Base-by-base conservation (phyloP, 2,113 vertebrate species). In the Pomatorhinus ruficollis region DNA sequence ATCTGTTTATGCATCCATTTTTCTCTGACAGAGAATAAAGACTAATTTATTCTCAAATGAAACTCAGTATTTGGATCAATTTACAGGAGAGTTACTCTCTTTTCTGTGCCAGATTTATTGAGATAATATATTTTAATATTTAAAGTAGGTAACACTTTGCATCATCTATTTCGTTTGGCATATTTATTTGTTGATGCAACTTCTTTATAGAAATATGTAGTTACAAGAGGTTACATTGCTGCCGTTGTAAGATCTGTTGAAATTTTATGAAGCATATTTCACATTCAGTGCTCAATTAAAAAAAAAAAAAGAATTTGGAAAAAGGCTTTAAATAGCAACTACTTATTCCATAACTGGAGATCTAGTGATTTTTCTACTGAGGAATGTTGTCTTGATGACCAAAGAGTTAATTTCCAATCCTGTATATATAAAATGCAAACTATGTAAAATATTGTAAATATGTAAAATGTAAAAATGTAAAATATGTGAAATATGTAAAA, bases 61-160 rank as follows among this genome's bases (percentile, higher is more conserved):
- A 93, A 50, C 33, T 83, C 2, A 0, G 70, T 76, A 74, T 93
- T 94, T 85, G 53, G 31, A 83, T 77, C 54, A 72, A 89, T 89
- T 79, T 95, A 23, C 39, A 90, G 23, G 15, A 69, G 54, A 83
- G 23, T 75, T 89, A 54, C 35, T 94, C 45, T 80, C 18, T 77
- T 96, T 83, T 85, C 64, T 85, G 31, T 90, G 75, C 21, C 63
- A 94, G 75, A 91, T 40, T 94, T 83, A 76, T 9, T 77, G 52
- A 80, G 79, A 88, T 79, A 85, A 89, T 65, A n/a, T 77, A 77
- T 91, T 96, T 87, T 82, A 83, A 40, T 90, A 69, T 86, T 95
- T 95, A 87, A 94, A 93, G 60, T 53, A 74, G 27, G 19, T 50
- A 87, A 81, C 54, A 60, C 60, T 92, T 88, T 70, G 39, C 28